These are phyloP conservation scores for Lasioglossum zephyrum DNA, from an alignment of 2,888 invertebrate species.

Conservation along the genomic window DNA sequence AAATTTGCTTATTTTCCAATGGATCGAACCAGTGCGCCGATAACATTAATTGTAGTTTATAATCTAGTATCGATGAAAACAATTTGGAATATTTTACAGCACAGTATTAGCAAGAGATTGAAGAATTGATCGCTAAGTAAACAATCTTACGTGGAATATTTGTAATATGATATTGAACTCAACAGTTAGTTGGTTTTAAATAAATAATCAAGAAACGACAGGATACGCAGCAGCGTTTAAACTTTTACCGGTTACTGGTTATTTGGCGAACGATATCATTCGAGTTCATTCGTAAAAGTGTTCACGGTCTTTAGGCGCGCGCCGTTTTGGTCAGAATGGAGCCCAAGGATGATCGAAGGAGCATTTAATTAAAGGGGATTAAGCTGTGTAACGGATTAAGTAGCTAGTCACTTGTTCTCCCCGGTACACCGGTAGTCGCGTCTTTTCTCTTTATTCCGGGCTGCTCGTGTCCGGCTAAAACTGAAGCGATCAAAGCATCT, in stretches of 20 bases:
- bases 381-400: slow-evolving; percentile 72
- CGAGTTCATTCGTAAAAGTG: slow-evolving; percentile 29
- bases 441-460: slow-evolving; percentile 56
- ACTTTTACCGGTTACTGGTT: background rate
- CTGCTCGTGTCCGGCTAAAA: slow-evolving; percentile 64
- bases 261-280: background rate
- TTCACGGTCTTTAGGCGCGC: slow-evolving; percentile 10
- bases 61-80: background rate
- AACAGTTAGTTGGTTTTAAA: too few relatives aligned
- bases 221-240: background rate
- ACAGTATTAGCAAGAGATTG: too few relatives aligned
- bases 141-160: too few relatives aligned
- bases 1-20: too few relatives aligned
- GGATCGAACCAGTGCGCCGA: too few relatives aligned
- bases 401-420: slow-evolving; percentile 71
- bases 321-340: slow-evolving; percentile 29
- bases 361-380: slow-evolving; percentile 82
- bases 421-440: slow-evolving; percentile 40
- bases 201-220: too few relatives aligned
- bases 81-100: background rate
- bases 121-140: too few relatives aligned
- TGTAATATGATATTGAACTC: too few relatives aligned
- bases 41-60: background rate
- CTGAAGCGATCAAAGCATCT: slow-evolving; percentile 71
- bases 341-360: slow-evolving; percentile 66